phyloP scores from a whole-genome alignment of 2,888 invertebrate genomes.

The Sclerodermus sp. region DNA sequence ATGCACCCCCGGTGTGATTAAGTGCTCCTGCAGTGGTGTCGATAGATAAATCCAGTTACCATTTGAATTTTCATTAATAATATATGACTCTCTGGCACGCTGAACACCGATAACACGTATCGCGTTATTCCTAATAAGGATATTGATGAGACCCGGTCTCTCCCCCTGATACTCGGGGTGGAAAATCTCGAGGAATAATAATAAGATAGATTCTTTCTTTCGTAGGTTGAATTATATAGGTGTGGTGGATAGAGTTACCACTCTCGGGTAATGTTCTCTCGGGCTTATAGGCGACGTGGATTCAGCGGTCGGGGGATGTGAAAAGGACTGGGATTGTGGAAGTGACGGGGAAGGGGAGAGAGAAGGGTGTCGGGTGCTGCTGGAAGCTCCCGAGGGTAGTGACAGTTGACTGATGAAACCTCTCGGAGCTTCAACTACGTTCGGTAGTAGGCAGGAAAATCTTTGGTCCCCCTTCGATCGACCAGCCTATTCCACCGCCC shows the following conservation, averaged over 20 bases:
- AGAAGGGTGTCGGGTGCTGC: slow-evolving; percentile 8
- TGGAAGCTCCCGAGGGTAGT: slow-evolving; percentile 26
- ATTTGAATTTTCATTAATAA: too few species aligned
- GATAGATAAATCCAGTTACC: too few species aligned
- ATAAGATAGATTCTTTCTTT: too few species aligned
- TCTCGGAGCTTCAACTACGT: slow-evolving; percentile 20
- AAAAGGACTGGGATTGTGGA: slow-evolving; percentile 6
- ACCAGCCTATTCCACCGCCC: slow-evolving; percentile 2
- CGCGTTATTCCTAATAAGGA: too few species aligned
- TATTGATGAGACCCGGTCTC: too few species aligned
- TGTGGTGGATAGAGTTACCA: background rate
- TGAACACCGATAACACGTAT: too few species aligned
- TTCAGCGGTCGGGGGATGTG: slow-evolving; percentile 5
- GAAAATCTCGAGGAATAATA: too few species aligned
- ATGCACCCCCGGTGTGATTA: too few species aligned
- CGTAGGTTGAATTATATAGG: too few species aligned
- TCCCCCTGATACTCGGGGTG: too few species aligned
- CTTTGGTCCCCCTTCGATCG: slow-evolving; percentile 20
- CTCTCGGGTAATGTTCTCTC: slow-evolving; percentile 8
- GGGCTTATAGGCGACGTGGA: slow-evolving; percentile 5
- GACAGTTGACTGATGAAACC: slow-evolving; percentile 47
- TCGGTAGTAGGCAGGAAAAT: slow-evolving; percentile 12
- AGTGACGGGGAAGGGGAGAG: slow-evolving; percentile 15
- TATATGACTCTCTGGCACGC: too few species aligned
- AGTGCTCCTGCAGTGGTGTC: too few species aligned